Evolutionary conservation across 30 jellyfish, hydroid and myxozoan species (phyloP).

Genomic region (Turritopsis rubra): DNA sequence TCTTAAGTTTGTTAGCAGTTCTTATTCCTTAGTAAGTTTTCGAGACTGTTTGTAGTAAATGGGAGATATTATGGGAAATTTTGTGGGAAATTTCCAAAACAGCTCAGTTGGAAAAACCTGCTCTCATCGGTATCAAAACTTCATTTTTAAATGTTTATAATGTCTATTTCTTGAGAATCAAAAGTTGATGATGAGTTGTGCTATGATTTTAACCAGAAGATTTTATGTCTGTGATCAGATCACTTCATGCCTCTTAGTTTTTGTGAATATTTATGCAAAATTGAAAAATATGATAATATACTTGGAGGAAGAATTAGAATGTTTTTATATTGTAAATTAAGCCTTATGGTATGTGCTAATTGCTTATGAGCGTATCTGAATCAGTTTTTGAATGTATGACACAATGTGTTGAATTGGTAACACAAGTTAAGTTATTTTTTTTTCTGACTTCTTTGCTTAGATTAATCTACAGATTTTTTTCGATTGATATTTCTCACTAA

Average conservation of each 20-base stretch:
- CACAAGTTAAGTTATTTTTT: background rate
- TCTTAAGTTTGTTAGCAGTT: background rate
- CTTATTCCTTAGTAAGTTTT: background rate
- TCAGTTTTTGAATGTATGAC: background rate
- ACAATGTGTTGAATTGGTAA: no score
- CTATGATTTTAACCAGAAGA: background rate
- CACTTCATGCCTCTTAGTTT: background rate
- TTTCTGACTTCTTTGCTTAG: no score
- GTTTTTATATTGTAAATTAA: no score
- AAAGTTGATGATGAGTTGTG: background rate
- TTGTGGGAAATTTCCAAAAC: background rate
- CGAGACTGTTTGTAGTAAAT: background rate
- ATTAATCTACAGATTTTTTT: no score
- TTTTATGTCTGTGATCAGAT: background rate
- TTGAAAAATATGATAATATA: background rate
- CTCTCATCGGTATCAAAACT: background rate
- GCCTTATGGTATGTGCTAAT: background rate
- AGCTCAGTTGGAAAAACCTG: background rate
- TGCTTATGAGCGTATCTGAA: background rate
- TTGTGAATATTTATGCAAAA: background rate
- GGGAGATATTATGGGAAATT: no score
- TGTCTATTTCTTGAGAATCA: background rate
- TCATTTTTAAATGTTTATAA: background rate
- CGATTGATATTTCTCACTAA: background rate
- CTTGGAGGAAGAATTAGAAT: background rate